phyloP scores from a whole-genome alignment of 2,888 invertebrate species.

The Yponomeuta evonymella region DNA sequence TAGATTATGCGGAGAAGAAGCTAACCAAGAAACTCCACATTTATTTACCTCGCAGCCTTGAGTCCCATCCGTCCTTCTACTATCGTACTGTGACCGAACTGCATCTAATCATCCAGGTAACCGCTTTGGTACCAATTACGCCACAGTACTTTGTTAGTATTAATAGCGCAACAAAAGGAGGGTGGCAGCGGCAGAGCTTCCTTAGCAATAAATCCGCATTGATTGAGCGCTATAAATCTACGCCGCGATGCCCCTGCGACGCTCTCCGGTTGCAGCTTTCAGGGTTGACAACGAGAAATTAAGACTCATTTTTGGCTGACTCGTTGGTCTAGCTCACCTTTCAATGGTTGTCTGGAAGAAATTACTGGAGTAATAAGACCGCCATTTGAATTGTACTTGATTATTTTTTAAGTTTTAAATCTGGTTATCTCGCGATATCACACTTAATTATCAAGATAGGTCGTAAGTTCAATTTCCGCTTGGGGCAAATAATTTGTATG shows the following conservation, averaged over 20 bases:
- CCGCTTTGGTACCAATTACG: constrained; percentile 48
- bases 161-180: constrained; percentile 58
- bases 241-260: constrained; percentile 50
- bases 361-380: no score
- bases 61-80: neutral
- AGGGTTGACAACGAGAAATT: constrained; percentile 1
- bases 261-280: constrained; percentile 44
- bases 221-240: constrained; percentile 73
- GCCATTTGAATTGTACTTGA: no score
- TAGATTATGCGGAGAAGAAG: no score
- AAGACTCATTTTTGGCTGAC: neutral
- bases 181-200: constrained; percentile 43
- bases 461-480: no score
- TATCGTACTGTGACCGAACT: neutral
- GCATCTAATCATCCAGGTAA: constrained; percentile 26
- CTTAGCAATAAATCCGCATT: constrained; percentile 74
- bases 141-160: constrained; percentile 47
- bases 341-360: neutral
- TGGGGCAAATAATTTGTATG: no score
- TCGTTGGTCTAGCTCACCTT: neutral
- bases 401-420: no score
- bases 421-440: no score
- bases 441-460: no score
- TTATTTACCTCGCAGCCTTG: no score
- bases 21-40: no score